Evolutionary conservation across 2,888 invertebrate species (phyloP).

Genomic region (Philhelius pedissequus): DNA sequence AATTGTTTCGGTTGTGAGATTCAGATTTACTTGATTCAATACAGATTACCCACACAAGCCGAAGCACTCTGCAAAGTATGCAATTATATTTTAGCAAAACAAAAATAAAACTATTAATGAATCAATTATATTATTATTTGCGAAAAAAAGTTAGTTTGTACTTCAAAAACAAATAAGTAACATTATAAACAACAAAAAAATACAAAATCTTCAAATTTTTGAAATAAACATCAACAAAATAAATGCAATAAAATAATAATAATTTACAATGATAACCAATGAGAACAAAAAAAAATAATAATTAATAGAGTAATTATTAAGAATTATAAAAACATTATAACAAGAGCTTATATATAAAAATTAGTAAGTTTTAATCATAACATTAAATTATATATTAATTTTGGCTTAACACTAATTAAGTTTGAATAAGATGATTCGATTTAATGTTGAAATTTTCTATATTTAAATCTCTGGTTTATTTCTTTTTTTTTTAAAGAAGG

Average conservation of each 20-base stretch:
- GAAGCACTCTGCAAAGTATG: no score
- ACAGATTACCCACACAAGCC: no score
- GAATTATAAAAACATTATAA: not conserved
- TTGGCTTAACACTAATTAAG: not conserved
- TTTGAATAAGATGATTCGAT: not conserved
- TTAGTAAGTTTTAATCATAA: not conserved
- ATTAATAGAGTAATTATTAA: not conserved
- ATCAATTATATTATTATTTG: not conserved
- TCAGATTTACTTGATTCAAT: no score
- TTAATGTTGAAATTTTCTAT: not conserved
- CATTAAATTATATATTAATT: not conserved
- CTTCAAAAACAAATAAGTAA: not conserved
- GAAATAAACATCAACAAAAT: not conserved
- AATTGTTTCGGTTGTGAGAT: no score
- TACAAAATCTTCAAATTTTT: not conserved
- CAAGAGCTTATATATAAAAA: not conserved
- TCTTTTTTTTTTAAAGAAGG: not conserved
- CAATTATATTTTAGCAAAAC: no score
- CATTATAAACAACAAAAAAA: not conserved
- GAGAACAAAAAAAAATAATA: not conserved
- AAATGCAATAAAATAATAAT: not conserved
- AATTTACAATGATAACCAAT: slow-evolving; percentile 3
- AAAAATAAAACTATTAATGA: no score
- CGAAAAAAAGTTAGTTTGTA: not conserved
- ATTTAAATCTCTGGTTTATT: not conserved